Base-by-base conservation (phyloP, 2,113 vertebrate genomes). In the Peromyscus polionotus region DNA sequence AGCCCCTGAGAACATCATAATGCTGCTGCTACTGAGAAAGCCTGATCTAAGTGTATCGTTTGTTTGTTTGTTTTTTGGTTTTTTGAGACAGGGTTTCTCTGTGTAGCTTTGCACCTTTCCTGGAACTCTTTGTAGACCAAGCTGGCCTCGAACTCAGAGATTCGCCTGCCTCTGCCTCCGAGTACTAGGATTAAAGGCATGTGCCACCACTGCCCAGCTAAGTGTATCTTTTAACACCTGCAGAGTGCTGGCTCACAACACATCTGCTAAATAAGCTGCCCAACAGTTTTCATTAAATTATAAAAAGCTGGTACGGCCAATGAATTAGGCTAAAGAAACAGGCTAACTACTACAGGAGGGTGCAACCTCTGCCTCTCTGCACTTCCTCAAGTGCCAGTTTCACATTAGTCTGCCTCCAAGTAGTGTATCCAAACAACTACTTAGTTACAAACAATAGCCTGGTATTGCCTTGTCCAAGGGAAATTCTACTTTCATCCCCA, bases 401-500 rank as follows among this genome's bases (percentile, higher is more conserved):
- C 70, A 90, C 67, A 72, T 72, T 54, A 96, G 81, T 94, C 63
- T 93, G 80, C 22, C 81, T 92, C 65, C 22, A 92, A 95, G 54
- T 51, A 95, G 85, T 93, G 86, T 8, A 95, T 36, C 51, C 86
- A 67, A 20, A 96, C 73, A 95, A 45, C 33, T 68, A 92, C 33
- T 68, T 45, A 94, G 11, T 87, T 63, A 90, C 33, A 89, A 93
- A 77, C 17, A n/a, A n/a, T 2, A 84, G 2, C 13, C 51, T 45
- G 33, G 0, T 36, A 91, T 54, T 68, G 61, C 19, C 45, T 92
- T 33, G 83, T 54, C 8, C 73, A 85, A 94, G 26, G 12, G 85
- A 87, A 92, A 91, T 31, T 77, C 3, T 45, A 92, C 80, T 90
- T 97, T 93, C 65, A 92, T 63, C 76, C 86, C 54, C 26, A 67